Evolutionary conservation across 2,888 invertebrate genomes (phyloP).

Genomic region (Eurytoma adleriae): DNA sequence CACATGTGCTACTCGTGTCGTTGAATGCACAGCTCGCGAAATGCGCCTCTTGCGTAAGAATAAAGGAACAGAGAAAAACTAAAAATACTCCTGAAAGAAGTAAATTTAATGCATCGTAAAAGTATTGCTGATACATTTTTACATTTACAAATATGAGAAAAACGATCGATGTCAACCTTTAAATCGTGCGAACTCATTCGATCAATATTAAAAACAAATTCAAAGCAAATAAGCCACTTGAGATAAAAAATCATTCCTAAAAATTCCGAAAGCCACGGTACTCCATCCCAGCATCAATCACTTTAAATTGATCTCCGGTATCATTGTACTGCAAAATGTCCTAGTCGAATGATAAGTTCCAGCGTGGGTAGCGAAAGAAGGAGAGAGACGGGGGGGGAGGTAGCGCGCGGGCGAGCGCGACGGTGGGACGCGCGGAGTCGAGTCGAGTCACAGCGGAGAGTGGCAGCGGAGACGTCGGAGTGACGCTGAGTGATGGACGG

Average conservation of each 20-base stretch:
- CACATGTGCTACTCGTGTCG: neutral
- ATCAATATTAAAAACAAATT: too few relatives aligned
- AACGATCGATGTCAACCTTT: too few relatives aligned
- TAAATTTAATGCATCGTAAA: too few relatives aligned
- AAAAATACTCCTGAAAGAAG: too few relatives aligned
- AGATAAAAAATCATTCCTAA: neutral
- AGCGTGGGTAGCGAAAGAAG: conserved; percentile 4
- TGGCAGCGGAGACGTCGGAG: conserved; percentile 62
- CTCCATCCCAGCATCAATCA: too few relatives aligned
- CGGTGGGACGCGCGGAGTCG: conserved; percentile 1
- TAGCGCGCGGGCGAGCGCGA: neutral
- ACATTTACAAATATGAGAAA: too few relatives aligned
- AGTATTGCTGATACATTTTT: too few relatives aligned
- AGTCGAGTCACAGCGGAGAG: conserved; percentile 47
- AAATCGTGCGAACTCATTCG: too few relatives aligned
- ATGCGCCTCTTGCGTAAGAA: neutral
- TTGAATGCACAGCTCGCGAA: neutral
- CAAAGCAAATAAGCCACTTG: too few relatives aligned
- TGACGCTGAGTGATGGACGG: conserved; percentile 72
- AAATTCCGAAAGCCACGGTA: neutral
- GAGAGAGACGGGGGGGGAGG: neutral
- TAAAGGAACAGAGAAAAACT: too few relatives aligned
- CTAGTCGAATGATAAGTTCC: neutral
- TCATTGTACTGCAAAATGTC: too few relatives aligned
- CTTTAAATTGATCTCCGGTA: too few relatives aligned